Evolutionary conservation across 2,888 invertebrate genomes (phyloP).

Genomic region (Bedellia somnulentella): DNA sequence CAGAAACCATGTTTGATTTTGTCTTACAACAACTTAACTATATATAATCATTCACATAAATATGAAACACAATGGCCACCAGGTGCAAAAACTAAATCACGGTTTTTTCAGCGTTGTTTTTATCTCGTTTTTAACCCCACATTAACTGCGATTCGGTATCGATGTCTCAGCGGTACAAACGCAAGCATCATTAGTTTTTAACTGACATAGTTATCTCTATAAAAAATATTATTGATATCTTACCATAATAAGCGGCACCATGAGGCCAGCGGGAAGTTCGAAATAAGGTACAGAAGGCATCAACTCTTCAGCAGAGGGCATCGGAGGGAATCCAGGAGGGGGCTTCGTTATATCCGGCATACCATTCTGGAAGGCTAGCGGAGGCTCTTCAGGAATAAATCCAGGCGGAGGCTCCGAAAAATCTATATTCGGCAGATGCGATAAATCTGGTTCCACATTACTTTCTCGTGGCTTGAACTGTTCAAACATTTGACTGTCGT

Average conservation of each 20-base stretch:
- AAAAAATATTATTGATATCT: no score
- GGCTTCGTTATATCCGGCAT: constrained; percentile 86
- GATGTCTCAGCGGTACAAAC: no score
- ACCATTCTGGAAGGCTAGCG: constrained; percentile 56
- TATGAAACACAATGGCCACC: no score
- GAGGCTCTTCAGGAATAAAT: constrained; percentile 24
- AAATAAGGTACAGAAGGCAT: constrained; percentile 94
- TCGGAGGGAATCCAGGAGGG: constrained; percentile 75
- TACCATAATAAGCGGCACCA: constrained; percentile 95
- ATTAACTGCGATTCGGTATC: no score
- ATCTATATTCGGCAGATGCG: constrained; percentile 39
- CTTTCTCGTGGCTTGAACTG: constrained; percentile 13
- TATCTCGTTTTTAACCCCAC: no score
- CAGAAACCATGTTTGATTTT: no score
- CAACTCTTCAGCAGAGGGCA: constrained; percentile 67
- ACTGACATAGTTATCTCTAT: no score
- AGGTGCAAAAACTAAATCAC: no score
- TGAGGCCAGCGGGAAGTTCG: constrained; percentile 95
- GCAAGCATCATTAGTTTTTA: no score
- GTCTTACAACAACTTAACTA: no score
- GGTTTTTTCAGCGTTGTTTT: no score
- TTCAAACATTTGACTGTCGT: constrained; percentile 47
- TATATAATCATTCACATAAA: no score
- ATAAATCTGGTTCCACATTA: constrained; percentile 27
- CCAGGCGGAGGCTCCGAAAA: constrained; percentile 54